Evolutionary conservation across 2,113 vertebrate species (phyloP).

Genomic region (Cyanoderma ruficeps): DNA sequence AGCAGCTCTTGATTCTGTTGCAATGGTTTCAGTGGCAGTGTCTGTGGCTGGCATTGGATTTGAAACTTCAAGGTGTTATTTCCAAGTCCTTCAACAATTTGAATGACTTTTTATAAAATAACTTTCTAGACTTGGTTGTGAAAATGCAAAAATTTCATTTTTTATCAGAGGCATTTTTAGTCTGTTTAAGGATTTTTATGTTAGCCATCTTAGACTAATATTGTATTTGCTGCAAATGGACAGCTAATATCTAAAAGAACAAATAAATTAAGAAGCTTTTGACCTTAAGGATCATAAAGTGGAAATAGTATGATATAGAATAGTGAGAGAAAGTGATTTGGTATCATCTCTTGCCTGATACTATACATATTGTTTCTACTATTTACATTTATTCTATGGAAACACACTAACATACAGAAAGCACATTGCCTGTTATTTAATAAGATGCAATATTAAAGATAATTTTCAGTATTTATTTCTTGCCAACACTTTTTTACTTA

Average conservation of each 20-base stretch:
- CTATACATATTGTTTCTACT: fast-evolving
- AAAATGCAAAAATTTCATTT: not conserved
- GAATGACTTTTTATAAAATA: not conserved
- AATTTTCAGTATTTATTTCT: not conserved
- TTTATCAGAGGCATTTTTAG: not conserved
- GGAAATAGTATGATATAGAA: not conserved
- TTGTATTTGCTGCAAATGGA: not conserved
- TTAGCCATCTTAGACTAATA: not conserved
- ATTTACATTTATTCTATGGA: not conserved
- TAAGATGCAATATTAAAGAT: not conserved
- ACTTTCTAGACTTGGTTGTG: not conserved
- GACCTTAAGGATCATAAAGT: not conserved
- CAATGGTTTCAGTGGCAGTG: no score
- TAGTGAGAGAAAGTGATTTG: not conserved
- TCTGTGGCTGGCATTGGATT: no score
- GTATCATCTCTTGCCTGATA: not conserved
- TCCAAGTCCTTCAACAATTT: not conserved
- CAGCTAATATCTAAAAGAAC: not conserved
- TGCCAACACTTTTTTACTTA: not conserved
- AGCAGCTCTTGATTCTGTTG: no score
- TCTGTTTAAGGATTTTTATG: not conserved
- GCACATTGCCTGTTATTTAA: not conserved
- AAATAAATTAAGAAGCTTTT: not conserved
- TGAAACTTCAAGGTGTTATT: not conserved
- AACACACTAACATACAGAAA: not conserved